Evolutionary conservation across 2,797 vertebrate species (phyloP).

Genomic region (Helicolenus hilgendorfi): DNA sequence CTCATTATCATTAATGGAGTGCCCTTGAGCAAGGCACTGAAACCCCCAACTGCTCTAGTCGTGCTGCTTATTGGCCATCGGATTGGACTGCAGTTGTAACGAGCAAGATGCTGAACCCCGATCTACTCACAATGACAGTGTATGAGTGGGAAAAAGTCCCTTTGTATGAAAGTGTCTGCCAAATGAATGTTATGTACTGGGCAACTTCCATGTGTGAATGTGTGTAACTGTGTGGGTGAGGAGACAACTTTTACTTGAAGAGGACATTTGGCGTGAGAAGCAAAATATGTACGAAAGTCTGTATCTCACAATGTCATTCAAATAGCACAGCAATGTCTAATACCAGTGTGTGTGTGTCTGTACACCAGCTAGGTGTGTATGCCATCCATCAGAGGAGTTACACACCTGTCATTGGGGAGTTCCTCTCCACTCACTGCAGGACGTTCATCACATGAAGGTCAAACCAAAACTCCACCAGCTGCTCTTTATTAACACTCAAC

Average conservation of each 20-base stretch:
- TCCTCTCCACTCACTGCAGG: slow-evolving; percentile 39
- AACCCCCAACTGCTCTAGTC: background rate
- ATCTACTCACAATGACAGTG: background rate
- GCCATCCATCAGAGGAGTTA: slow-evolving; percentile 48
- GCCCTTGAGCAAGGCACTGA: background rate
- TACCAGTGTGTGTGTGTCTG: background rate
- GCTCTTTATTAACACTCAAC: slow-evolving; percentile 65
- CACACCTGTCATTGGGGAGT: slow-evolving; percentile 48
- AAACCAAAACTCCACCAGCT: slow-evolving; percentile 51
- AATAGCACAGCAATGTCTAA: background rate
- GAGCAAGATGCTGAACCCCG: background rate
- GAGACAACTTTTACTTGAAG: background rate
- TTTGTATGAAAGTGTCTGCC: background rate
- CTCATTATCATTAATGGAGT: background rate
- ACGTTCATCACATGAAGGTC: slow-evolving; percentile 64
- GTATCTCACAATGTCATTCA: background rate
- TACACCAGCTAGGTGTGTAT: background rate
- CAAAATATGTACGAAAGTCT: background rate
- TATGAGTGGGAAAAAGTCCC: background rate
- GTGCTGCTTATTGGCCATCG: background rate
- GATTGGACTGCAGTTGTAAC: background rate
- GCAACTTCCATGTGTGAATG: background rate
- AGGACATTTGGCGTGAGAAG: background rate
- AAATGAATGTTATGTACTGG: background rate
- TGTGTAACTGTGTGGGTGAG: background rate